phyloP scores from a whole-genome alignment of 2,888 invertebrate species.

The Candidula unifasciata region DNA sequence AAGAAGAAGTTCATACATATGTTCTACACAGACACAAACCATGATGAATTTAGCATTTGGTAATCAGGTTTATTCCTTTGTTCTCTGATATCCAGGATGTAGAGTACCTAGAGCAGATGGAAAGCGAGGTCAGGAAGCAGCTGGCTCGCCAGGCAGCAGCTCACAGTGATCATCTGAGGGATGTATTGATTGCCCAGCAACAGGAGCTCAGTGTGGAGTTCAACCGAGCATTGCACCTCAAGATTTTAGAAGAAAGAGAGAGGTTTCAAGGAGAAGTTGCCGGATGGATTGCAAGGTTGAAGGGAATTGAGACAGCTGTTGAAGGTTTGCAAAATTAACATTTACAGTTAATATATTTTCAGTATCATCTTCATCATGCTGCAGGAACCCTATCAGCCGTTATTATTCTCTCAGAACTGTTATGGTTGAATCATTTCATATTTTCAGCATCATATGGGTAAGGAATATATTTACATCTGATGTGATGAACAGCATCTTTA shows the following conservation, averaged over 20 bases:
- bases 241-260: constrained; percentile 83
- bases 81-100: constrained; percentile 54
- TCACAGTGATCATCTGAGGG: constrained; percentile 84
- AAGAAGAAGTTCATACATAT: background rate
- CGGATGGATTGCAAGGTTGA: constrained; percentile 85
- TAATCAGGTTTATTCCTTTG: background rate
- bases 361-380: too few species aligned
- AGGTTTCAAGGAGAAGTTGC: constrained; percentile 86
- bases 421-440: too few species aligned
- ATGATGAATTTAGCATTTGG: background rate
- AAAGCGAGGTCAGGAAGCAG: constrained; percentile 86
- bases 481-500: too few species aligned
- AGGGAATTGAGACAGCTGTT: constrained; percentile 87
- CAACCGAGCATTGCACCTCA: constrained; percentile 82
- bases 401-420: too few species aligned
- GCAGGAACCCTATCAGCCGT: too few species aligned
- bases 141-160: constrained; percentile 91
- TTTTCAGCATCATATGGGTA: too few species aligned
- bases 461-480: too few species aligned
- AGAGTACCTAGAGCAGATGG: constrained; percentile 75
- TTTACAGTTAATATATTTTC: too few species aligned
- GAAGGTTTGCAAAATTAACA: constrained; percentile 81
- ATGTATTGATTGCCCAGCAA: constrained; percentile 82
- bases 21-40: background rate
- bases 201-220: constrained; percentile 80